Base-by-base conservation (phyloP, 2,888 invertebrate genomes). In the Oscheius myriophilus region DNA sequence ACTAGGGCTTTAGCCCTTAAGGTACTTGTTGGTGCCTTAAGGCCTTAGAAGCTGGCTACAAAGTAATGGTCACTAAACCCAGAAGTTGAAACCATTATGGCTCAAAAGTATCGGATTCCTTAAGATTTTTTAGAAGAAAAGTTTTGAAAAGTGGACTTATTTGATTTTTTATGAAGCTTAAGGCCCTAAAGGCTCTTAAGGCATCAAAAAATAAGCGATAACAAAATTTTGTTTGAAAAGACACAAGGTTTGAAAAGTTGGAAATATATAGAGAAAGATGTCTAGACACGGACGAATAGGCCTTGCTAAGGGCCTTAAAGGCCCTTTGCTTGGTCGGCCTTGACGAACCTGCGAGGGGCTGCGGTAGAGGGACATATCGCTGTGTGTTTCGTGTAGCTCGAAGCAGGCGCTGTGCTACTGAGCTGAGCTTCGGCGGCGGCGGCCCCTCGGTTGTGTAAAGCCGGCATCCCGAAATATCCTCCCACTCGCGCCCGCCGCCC, bases 351-450 rank as follows among this genome's bases (percentile, higher is more conserved):
- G 62, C 41, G 67, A 67, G 49, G 67, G 67, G 58, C 67, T 67
- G 43, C 67, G 57, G 67, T 67, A 67, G 58, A 67, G 51, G 52
- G 61, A 61, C 61, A 61, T 61, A 49, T 49, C 61, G 46, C 61
- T 33, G 33, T 33, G 61, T 18, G 61, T 61, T 61, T 61, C 61
- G 61, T 33, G 33, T 61, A 61, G 61, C 61, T 61, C 33, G 61
- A 46, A 49, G 42, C 58, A 33, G 33, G 33, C 58, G 61, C 61
- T 61, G 46, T 33, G 61, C 61, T 61, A 61, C 61, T 61, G 61
- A 61, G 61, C 61, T 61, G 49, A 49, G 61, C 49, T 33, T 49
- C 46, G 33, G 61, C 46, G 26, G 61, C 61, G 61, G 61, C 61
- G 49, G 53, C 53, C 63, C 39, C 45, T n/a, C 18, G 18, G 52